These are phyloP conservation scores for Echiichthys vipera DNA, from an alignment of 2,797 vertebrate species.

Conservation along the genomic window DNA sequence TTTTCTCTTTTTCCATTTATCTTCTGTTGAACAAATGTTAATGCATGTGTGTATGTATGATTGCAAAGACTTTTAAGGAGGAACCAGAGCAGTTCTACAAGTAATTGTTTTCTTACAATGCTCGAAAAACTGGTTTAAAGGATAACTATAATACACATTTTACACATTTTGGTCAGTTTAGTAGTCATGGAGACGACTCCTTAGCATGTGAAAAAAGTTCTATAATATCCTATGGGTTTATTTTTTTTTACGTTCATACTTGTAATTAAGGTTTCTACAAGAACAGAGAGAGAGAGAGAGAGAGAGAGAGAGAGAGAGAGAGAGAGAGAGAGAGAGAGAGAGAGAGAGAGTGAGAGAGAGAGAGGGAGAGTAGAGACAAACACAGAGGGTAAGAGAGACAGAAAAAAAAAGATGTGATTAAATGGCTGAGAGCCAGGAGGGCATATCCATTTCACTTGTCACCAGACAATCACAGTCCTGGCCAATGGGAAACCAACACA, in stretches of 20 bases:
- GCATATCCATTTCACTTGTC: slow-evolving; percentile 64
- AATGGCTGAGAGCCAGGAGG: slow-evolving; percentile 48
- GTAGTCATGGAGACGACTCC: not conserved
- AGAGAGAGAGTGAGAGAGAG: not conserved
- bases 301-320: not conserved
- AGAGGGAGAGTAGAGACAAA: not conserved
- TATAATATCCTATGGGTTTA: no score
- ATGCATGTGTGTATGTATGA: no score
- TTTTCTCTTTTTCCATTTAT: no score
- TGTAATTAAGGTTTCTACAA: no score
- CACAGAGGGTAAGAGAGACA: slow-evolving; percentile 22
- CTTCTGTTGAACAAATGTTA: no score
- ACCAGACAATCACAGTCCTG: slow-evolving; percentile 53
- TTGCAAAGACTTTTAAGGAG: no score
- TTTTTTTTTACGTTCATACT: no score
- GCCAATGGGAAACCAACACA: slow-evolving; percentile 70
- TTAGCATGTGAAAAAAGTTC: not conserved
- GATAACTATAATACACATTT: not conserved
- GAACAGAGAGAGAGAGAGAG: not conserved
- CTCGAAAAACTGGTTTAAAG: not conserved
- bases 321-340: not conserved
- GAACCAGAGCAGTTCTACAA: no score
- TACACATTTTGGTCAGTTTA: not conserved
- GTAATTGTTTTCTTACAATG: no score
- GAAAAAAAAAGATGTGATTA: slow-evolving; percentile 53